Evolutionary conservation across 2,113 vertebrate species (phyloP).

Genomic region (Clarias macrocephalus): DNA sequence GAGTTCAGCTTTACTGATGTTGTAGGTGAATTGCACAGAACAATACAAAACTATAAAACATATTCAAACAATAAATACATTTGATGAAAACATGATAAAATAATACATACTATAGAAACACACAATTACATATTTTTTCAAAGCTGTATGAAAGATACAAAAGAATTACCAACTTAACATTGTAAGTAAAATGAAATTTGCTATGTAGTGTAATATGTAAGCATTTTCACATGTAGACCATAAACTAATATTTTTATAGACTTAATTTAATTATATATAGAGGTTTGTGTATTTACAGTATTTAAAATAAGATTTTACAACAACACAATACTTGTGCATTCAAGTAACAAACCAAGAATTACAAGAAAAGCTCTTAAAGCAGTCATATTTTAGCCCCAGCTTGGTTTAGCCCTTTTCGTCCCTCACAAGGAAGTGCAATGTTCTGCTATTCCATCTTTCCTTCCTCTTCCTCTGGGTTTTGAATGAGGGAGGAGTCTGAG

Average conservation of each 20-base stretch:
- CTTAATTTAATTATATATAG: neutral
- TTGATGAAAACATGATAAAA: neutral
- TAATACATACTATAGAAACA: neutral
- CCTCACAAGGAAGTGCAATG: constrained; percentile 7
- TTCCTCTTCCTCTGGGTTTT: constrained; percentile 12
- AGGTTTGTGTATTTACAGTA: neutral
- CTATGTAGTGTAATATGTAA: neutral
- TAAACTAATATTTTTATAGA: neutral
- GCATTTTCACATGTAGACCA: neutral
- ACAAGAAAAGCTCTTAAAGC: neutral
- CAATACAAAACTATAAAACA: neutral
- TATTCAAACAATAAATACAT: neutral
- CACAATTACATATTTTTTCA: neutral
- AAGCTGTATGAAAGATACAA: neutral
- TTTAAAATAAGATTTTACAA: neutral
- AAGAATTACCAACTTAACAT: neutral
- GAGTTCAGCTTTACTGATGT: neutral
- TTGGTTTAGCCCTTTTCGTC: neutral
- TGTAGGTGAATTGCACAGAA: neutral
- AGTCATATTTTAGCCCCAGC: neutral
- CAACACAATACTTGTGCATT: neutral
- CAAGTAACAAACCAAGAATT: neutral
- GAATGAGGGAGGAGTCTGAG: neutral
- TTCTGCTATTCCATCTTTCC: constrained; percentile 12
- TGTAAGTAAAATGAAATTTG: neutral